phyloP scores from a whole-genome alignment of 2,113 vertebrate genomes.

The Tragelaphus scriptus region DNA sequence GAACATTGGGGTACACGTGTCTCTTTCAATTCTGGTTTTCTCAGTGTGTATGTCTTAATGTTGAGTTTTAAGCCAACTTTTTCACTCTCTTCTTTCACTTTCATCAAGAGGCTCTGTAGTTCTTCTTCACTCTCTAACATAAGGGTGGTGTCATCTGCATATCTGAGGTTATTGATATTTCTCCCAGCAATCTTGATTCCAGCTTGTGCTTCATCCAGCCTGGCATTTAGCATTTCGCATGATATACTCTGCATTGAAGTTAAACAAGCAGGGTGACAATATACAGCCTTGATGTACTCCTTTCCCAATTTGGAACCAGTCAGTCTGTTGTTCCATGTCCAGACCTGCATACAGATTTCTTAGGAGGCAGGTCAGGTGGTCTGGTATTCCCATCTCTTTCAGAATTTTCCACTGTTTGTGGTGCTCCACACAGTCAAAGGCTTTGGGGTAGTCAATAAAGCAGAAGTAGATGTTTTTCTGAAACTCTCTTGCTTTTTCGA shows the following conservation, averaged over 20 bases:
- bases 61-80: not conserved
- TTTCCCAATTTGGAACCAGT: not conserved
- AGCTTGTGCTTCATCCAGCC: not conserved
- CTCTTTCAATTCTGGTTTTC: too few relatives aligned
- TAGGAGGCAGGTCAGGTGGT: not conserved
- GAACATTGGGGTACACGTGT: too few relatives aligned
- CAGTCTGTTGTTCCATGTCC: not conserved
- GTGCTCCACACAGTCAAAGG: not conserved
- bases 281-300: not conserved
- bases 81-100: not conserved
- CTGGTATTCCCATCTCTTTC: not conserved
- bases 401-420: not conserved
- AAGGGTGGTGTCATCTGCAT: not conserved
- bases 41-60: not conserved
- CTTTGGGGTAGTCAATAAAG: not conserved
- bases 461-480: not conserved
- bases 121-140: not conserved
- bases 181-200: not conserved
- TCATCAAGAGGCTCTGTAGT: not conserved
- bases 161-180: not conserved
- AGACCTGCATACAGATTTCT: not conserved
- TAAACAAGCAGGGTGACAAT: not conserved
- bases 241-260: not conserved
- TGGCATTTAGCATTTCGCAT: rapidly evolving
- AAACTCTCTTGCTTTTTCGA: not conserved